These are phyloP conservation scores for Bubo scandiacus DNA, from an alignment of 2,113 vertebrate species.

Conservation along the genomic window DNA sequence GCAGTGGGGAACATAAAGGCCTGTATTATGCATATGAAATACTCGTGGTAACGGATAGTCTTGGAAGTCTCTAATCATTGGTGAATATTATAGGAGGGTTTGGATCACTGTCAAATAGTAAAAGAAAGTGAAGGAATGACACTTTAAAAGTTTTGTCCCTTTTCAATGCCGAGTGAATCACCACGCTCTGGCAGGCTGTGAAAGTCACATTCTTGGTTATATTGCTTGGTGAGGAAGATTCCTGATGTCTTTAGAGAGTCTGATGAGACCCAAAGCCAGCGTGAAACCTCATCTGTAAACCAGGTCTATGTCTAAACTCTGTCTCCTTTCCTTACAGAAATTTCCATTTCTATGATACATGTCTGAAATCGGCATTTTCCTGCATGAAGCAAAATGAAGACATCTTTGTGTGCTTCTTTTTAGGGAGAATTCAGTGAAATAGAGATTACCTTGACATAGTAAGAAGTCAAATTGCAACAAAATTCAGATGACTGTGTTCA, in stretches of 20 bases:
- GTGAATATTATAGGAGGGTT: background rate
- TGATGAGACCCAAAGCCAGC: background rate
- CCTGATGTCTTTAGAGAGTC: background rate
- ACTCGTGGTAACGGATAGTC: background rate
- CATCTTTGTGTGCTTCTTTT: background rate
- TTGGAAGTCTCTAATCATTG: background rate
- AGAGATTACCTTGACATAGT: background rate
- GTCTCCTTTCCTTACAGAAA: background rate
- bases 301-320: background rate
- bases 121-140: background rate
- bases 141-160: background rate
- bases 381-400: background rate
- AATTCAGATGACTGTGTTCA: background rate
- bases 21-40: background rate
- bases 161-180: background rate
- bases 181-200: background rate
- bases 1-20: background rate
- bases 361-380: background rate
- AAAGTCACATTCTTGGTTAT: constrained; percentile 17
- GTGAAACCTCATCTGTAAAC: background rate
- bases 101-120: background rate
- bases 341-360: background rate
- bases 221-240: background rate
- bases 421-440: background rate
- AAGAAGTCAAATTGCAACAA: background rate